Percentiles rank a stretch among this genome's conserved stretches.
These are phyloP conservation scores for Sepioteuthis lessoniana DNA, from an alignment of 2,888 invertebrate genomes.

Conservation along the genomic window DNA sequence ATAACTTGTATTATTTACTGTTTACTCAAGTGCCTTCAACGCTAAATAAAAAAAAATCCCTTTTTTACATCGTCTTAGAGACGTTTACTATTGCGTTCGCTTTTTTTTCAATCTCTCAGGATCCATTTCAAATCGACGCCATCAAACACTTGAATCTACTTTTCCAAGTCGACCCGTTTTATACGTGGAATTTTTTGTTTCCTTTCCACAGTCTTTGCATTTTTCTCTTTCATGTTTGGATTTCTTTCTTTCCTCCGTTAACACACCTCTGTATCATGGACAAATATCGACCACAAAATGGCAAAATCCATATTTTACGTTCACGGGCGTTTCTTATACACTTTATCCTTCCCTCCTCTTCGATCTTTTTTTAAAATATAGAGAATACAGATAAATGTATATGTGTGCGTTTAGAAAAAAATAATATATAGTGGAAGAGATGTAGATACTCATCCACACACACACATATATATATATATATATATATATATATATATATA, in stretches of 20 bases:
- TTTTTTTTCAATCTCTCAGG: not conserved
- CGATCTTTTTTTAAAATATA: not conserved
- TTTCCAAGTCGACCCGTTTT: not conserved
- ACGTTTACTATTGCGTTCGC: not conserved
- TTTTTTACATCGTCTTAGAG: no score
- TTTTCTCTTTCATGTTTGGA: not conserved
- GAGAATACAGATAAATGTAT: not conserved
- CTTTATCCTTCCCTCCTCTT: not conserved
- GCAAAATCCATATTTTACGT: not conserved
- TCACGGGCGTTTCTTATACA: not conserved
- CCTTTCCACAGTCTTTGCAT: not conserved
- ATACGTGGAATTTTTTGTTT: not conserved
- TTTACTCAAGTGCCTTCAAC: not conserved
- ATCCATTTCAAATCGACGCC: not conserved
- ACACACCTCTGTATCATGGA: not conserved
- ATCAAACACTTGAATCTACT: constrained; percentile 16
- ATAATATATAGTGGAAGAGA: not conserved
- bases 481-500: not conserved
- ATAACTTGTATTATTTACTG: not conserved
- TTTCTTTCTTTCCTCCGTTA: not conserved
- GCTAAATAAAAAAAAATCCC: no score
- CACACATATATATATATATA: not conserved
- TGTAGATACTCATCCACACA: not conserved
- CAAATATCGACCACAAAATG: not conserved
- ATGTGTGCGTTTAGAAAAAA: not conserved